These are phyloP conservation scores for Onychorhynchus coronatus DNA, from an alignment of 2,113 vertebrate species.

Conservation along the genomic window DNA sequence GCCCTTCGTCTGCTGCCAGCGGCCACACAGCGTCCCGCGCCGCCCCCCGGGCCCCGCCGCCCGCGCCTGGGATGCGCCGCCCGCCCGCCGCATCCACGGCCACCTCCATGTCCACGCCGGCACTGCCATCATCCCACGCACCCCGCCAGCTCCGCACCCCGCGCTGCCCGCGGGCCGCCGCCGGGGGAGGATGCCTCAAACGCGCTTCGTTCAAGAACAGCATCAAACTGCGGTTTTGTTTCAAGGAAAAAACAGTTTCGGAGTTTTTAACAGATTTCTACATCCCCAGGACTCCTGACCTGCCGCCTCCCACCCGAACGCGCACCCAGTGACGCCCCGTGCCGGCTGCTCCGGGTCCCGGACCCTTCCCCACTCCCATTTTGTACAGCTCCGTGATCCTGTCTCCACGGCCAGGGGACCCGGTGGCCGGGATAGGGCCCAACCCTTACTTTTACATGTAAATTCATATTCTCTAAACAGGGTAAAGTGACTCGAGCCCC, in stretches of 20 bases:
- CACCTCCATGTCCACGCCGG: slow-evolving; percentile 30
- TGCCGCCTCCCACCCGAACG: background rate
- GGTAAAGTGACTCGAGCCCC: slow-evolving; percentile 68
- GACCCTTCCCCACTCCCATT: slow-evolving; percentile 45
- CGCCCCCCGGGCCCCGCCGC: slow-evolving; percentile 3
- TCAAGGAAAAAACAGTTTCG: slow-evolving; percentile 16
- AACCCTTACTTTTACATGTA: slow-evolving; percentile 75
- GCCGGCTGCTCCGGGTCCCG: background rate
- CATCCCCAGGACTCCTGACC: slow-evolving; percentile 30
- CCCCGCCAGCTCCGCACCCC: slow-evolving; percentile 35
- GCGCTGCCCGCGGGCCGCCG: background rate
- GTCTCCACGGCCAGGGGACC: slow-evolving; percentile 12
- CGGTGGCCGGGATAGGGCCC: slow-evolving; percentile 51
- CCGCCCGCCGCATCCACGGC: background rate
- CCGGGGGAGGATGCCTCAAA: background rate
- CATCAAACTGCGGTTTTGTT: slow-evolving; percentile 18
- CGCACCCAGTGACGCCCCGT: background rate
- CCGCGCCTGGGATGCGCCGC: background rate
- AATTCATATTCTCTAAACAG: slow-evolving; percentile 80
- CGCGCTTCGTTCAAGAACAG: background rate
- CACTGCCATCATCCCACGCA: slow-evolving; percentile 29
- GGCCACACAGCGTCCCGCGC: slow-evolving; percentile 1
- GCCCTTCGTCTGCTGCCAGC: slow-evolving; percentile 44
- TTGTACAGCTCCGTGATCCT: slow-evolving; percentile 70
- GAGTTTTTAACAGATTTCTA: slow-evolving; percentile 63